Conservation (phyloP, 2,888 invertebrate genomes). For the Amblyjoppa proteus region DNA sequence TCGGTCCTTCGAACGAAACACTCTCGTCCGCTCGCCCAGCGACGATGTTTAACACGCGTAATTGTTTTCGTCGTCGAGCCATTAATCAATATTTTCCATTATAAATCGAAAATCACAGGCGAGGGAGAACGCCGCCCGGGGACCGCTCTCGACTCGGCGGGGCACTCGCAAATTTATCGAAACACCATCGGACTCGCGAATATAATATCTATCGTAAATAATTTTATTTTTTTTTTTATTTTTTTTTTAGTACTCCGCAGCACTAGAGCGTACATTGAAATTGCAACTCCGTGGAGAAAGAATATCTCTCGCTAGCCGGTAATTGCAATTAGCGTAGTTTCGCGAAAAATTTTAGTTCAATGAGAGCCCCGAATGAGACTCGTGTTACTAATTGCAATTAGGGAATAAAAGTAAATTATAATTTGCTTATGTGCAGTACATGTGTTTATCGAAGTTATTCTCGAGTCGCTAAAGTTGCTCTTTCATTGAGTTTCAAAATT, state of each 20-base stretch:
- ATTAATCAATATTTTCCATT: constrained; percentile 39
- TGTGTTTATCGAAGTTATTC: not conserved
- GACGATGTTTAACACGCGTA: constrained; percentile 4
- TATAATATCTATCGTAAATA: not conserved
- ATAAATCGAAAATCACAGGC: constrained; percentile 8
- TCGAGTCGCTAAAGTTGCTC: not conserved
- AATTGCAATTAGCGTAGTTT: constrained; percentile 53
- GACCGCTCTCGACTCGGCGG: not conserved
- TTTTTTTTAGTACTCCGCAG: not conserved
- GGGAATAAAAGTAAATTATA: constrained; percentile 20
- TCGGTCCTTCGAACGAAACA: not conserved
- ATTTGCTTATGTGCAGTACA: not conserved
- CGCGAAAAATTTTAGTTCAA: not conserved
- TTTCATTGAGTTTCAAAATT: not conserved
- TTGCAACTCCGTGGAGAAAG: not conserved
- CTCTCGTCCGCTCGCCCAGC: not conserved
- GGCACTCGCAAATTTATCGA: not conserved
- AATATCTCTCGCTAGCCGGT: constrained; percentile 6
- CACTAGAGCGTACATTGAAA: not conserved
- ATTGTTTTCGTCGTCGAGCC: constrained; percentile 31
- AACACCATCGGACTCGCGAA: not conserved
- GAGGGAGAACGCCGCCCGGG: no score
- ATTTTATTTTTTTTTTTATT: no score
- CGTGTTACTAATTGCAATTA: constrained; percentile 61
- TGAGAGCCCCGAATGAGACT: constrained; percentile 25